Evolutionary conservation across 2,888 invertebrate species (phyloP).

Genomic region (Acleris sparsana): DNA sequence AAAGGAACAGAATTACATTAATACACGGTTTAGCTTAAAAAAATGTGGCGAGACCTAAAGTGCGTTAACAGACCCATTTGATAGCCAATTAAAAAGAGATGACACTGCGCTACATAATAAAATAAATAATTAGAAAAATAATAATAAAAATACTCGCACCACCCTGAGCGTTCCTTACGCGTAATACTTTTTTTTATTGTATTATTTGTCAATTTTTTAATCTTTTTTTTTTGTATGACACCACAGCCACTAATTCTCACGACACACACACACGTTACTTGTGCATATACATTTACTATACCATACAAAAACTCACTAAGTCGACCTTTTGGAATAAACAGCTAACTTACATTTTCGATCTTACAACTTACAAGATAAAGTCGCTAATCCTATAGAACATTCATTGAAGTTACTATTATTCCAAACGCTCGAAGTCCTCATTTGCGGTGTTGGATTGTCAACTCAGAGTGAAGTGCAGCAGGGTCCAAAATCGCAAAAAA

Average conservation of each 20-base stretch:
- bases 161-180: conserved; percentile 62
- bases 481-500: neutral
- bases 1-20: no score
- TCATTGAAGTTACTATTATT: neutral
- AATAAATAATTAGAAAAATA: neutral
- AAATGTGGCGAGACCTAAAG: no score
- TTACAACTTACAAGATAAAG: neutral
- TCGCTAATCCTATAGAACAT: neutral
- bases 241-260: conserved; percentile 70
- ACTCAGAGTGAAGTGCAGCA: neutral
- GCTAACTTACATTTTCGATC: neutral
- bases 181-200: conserved; percentile 77
- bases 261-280: conserved; percentile 57
- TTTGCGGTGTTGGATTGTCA: conserved; percentile 5
- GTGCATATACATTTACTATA: conserved; percentile 16
- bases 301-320: neutral
- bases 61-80: no score
- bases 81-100: no score
- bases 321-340: conserved; percentile 1
- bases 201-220: conserved; percentile 80
- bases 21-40: no score
- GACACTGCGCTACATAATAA: no score
- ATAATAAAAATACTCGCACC: conserved; percentile 33
- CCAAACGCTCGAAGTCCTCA: conserved; percentile 3
- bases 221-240: conserved; percentile 76